Conservation (phyloP, 2,888 invertebrate genomes). For the Limnephilus auricula region DNA sequence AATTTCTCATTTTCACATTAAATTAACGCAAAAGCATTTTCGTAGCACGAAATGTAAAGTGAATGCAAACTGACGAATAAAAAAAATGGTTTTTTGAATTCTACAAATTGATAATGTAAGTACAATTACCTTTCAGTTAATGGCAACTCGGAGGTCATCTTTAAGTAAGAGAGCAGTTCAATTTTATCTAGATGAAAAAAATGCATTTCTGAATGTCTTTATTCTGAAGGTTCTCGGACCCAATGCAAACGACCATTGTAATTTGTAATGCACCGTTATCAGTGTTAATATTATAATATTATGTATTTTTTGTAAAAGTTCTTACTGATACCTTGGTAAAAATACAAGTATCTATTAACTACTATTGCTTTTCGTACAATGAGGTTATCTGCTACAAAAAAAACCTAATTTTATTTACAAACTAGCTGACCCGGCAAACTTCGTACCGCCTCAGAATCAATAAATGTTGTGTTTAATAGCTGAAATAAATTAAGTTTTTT, state of each 20-base stretch:
- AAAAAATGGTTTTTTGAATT: neutral
- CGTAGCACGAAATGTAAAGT: neutral
- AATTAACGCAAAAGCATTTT: neutral
- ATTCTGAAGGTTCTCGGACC: neutral
- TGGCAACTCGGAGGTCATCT: neutral
- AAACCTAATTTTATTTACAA: too few species aligned
- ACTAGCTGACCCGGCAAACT: too few species aligned
- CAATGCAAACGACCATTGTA: neutral
- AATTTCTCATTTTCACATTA: too few species aligned
- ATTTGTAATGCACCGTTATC: neutral
- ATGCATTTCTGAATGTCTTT: neutral
- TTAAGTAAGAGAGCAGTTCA: neutral
- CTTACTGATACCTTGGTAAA: neutral
- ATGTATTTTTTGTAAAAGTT: too few species aligned
- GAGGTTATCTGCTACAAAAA: too few species aligned
- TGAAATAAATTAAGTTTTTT: too few species aligned
- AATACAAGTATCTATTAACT: neutral
- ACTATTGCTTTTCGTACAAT: neutral
- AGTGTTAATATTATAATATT: too few species aligned
- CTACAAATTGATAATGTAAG: neutral
- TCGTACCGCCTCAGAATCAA: too few species aligned
- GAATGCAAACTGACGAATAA: neutral
- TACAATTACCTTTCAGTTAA: neutral
- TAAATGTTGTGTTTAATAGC: too few species aligned
- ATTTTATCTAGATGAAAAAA: neutral